A percentile compares a stretch with the other conserved stretches of the same genome.
These are phyloP conservation scores for Nasonia longicornis DNA, from an alignment of 1,140 invertebrate species.

Conservation along the genomic window DNA sequence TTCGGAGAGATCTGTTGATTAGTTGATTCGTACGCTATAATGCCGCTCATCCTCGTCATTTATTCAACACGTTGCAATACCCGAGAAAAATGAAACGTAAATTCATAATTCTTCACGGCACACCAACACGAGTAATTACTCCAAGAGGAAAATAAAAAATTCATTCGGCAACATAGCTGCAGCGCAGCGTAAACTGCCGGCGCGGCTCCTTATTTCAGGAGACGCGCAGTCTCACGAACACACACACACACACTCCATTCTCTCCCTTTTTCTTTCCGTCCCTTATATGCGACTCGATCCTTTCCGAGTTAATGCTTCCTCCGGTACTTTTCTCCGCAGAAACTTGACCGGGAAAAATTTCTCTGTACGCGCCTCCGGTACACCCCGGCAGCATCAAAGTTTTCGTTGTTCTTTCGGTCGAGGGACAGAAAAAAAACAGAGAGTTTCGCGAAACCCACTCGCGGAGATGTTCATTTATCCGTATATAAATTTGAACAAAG, in stretches of 20 bases:
- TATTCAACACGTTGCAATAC: no score
- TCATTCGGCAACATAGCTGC: background rate
- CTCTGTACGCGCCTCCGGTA: background rate
- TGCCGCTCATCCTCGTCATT: no score
- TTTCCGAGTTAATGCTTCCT: constrained; percentile 9
- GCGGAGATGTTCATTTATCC: background rate
- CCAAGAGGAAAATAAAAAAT: background rate
- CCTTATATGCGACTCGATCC: background rate
- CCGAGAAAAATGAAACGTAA: no score
- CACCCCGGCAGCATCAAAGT: background rate
- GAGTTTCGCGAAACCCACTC: background rate
- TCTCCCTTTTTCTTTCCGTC: background rate
- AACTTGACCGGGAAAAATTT: constrained; percentile 14
- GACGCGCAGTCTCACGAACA: background rate
- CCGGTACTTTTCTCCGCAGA: background rate
- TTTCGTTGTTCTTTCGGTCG: background rate
- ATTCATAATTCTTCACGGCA: no score
- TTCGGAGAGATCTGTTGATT: background rate
- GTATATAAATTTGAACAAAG: background rate
- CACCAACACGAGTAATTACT: no score
- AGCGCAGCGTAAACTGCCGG: background rate
- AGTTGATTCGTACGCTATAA: no score
- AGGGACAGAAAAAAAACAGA: background rate
- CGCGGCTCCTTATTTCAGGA: background rate
- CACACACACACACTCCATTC: background rate